Base-by-base conservation (phyloP, 2,888 invertebrate genomes). In the Chloroclystis v-ata region DNA sequence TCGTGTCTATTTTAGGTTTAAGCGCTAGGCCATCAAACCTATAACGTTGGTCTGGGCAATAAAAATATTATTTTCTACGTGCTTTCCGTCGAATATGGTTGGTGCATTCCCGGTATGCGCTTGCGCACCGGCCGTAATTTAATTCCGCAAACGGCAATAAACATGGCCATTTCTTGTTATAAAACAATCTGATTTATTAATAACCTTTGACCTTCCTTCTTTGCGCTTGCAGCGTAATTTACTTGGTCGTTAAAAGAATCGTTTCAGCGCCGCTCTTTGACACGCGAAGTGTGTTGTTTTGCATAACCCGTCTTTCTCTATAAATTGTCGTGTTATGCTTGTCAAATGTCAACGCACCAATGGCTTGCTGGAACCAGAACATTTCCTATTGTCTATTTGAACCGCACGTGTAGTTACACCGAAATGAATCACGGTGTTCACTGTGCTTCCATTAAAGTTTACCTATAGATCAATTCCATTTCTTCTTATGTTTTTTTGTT, bases 1-100 rank as follows among this genome's bases (percentile, higher is more conserved):
- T 62, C 59, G 65, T 65, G 61, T 57, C 63, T 65, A 67, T 67
- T 75, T 64, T 54, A 64, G 65, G 60, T 47, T 33, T 41, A 48
- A 48, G 48, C 49, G 54, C 42, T 45, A 43, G 39, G 32, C 30
- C 49, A 29, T 52, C 51, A 54, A 50, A 52, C 40, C 28, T 48
- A 38, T 56, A 46, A 45, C 40, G 44, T 37, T 14, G 37, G 29
- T 29, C 47, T 37, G 42, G 33, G 43, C 50, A 37, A 47, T 51
- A 56, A 48, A 52, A 50, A 43, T 46, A 48, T 45, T 44, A 47
- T 49, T 49, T 37, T 50, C 39, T 39, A 46, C 43, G 49, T 50
- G 46, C 47, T 47, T 39, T 28, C 10, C 30, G 37, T 30, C 20
- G 30, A 30, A 38, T 50, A 45, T 45, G 33, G 49, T 37, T 38